A percentile compares a stretch with the other conserved stretches of the same genome.
These are phyloP conservation scores for Etia nguti DNA, from an alignment of 2,113 vertebrate species.

Conservation along the genomic window DNA sequence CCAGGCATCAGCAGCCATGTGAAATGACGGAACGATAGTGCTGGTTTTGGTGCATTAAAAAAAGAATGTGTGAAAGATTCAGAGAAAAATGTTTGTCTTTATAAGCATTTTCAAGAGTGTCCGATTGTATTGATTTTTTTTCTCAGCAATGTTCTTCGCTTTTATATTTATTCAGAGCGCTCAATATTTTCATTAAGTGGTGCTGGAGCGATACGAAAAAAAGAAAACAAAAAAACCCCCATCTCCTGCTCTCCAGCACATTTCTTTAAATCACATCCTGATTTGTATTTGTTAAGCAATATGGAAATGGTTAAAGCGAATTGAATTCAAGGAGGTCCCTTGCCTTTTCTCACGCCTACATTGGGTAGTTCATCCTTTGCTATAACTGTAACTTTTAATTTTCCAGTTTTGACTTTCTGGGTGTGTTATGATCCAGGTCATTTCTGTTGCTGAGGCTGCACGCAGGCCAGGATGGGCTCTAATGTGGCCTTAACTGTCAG, in stretches of 20 bases:
- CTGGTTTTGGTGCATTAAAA: constrained; percentile 14
- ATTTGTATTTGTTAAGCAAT: neutral
- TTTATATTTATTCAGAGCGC: constrained; percentile 25
- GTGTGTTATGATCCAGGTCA: neutral
- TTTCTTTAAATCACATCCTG: neutral
- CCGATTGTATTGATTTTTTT: constrained; percentile 25
- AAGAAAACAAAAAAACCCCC: neutral
- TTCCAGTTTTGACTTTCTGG: neutral
- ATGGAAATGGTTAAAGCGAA: neutral
- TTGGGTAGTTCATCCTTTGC: neutral
- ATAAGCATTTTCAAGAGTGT: neutral
- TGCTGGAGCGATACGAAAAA: neutral
- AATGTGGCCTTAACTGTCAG: constrained; percentile 44
- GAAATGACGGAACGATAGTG: constrained; percentile 47
- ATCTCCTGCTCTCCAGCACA: neutral
- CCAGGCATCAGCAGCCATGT: constrained; percentile 62
- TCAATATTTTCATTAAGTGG: constrained; percentile 15
- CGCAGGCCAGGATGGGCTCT: neutral
- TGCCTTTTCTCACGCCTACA: neutral
- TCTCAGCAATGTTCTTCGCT: neutral
- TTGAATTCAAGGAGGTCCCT: neutral
- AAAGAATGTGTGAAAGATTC: constrained; percentile 18
- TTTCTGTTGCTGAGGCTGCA: neutral
- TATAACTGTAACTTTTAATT: constrained; percentile 1
- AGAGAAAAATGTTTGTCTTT: constrained; percentile 12